phyloP scores from a whole-genome alignment of 1,140 invertebrate species.

The Bombus waltoni region DNA sequence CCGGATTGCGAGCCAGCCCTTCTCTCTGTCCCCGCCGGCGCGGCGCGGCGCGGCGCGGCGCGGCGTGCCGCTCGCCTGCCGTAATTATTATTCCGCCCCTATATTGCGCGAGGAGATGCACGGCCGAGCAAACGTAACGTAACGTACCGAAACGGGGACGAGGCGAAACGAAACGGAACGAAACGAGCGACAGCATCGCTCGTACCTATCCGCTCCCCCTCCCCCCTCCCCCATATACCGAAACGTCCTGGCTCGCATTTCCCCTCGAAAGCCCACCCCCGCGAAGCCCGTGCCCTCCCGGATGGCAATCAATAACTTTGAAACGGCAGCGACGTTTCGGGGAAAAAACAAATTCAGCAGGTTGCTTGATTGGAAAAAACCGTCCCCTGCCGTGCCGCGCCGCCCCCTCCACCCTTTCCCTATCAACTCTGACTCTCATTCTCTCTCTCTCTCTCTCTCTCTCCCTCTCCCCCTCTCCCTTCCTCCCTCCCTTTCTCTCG shows the following conservation, averaged over 20 bases:
- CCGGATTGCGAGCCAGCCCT: conserved; percentile 26
- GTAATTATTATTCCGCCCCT: conserved; percentile 81
- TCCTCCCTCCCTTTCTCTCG: too few species aligned
- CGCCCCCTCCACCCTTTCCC: neutral
- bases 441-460: neutral
- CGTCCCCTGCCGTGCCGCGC: conserved; percentile 28
- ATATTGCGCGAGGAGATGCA: conserved; percentile 79
- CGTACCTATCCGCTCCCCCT: conserved; percentile 57
- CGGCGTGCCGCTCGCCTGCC: conserved; percentile 42
- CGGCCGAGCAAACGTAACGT: conserved; percentile 80
- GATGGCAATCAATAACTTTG: conserved; percentile 81
- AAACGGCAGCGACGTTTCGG: conserved; percentile 79
- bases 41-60: too few species aligned
- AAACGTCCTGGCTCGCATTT: conserved; percentile 56
- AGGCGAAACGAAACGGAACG: conserved; percentile 78
- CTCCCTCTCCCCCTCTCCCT: neutral
- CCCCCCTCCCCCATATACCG: conserved; percentile 44
- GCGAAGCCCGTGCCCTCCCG: conserved; percentile 52
- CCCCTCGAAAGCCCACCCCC: conserved; percentile 38
- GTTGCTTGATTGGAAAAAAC: conserved; percentile 83
- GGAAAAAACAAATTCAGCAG: conserved; percentile 82
- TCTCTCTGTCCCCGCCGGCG: neutral
- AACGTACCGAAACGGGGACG: conserved; percentile 80
- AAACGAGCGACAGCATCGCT: conserved; percentile 72
- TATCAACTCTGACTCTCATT: neutral